phyloP scores from a whole-genome alignment of 2,888 invertebrate genomes.

The Polydrusus pterygomalis region DNA sequence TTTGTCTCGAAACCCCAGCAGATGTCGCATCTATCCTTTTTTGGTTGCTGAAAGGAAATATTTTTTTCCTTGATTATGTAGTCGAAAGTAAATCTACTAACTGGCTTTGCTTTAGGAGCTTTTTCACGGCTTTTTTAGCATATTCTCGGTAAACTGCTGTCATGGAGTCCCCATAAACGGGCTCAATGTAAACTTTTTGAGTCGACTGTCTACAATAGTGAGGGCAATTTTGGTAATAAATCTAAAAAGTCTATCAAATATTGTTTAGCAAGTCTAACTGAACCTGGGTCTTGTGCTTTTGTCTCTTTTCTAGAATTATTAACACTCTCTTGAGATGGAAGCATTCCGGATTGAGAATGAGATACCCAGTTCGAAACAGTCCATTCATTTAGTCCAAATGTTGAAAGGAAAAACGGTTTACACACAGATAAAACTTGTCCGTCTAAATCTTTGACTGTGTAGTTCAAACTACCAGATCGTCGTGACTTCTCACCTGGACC shows the following conservation, averaged over 20 bases:
- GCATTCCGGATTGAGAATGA: not conserved
- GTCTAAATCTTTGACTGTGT: not conserved
- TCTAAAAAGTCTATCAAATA: not conserved
- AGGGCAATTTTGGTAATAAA: not conserved
- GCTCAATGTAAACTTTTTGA: conserved; percentile 7
- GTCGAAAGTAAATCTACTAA: conserved; percentile 13
- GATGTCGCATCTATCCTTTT: conserved; percentile 5
- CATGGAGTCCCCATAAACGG: conserved; percentile 23
- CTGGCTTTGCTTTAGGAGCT: conserved; percentile 1
- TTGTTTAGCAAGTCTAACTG: not conserved
- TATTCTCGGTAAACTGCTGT: conserved; percentile 20
- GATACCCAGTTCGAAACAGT: conserved; percentile 10
- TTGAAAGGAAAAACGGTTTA: conserved; percentile 4
- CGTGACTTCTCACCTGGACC: not conserved
- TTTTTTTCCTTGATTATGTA: conserved; percentile 1
- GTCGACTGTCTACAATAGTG: not conserved
- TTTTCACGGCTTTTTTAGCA: not conserved
- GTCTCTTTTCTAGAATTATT: not conserved
- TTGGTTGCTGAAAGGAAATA: conserved; percentile 1
- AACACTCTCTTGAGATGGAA: not conserved
- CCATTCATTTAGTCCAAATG: conserved; percentile 8
- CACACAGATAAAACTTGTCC: not conserved
- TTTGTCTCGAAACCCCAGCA: not conserved
- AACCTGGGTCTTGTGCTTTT: not conserved
- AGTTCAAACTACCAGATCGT: conserved; percentile 4